phyloP scores from a whole-genome alignment of 2,888 invertebrate species.

The Caenorhabditis sp. region DNA sequence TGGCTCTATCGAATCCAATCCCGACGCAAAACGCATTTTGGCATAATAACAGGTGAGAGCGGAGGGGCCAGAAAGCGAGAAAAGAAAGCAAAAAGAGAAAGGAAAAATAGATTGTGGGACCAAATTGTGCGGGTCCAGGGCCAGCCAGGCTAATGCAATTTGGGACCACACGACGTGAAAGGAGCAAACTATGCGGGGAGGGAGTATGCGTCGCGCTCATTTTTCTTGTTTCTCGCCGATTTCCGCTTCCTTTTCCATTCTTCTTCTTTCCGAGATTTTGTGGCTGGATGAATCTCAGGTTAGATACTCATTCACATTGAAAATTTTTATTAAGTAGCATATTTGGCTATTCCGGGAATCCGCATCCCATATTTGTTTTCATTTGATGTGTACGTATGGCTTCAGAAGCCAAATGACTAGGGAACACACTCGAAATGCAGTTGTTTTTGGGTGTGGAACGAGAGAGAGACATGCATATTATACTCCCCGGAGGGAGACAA shows the following conservation, averaged over 20 bases:
- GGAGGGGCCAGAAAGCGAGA: not conserved
- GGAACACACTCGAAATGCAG: constrained; percentile 28
- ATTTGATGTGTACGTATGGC: not conserved
- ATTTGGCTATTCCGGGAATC: too few relatives aligned
- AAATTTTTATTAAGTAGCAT: too few relatives aligned
- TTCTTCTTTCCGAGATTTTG: not conserved
- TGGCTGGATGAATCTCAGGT: not conserved
- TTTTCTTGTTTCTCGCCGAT: constrained; percentile 5
- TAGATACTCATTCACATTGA: too few relatives aligned
- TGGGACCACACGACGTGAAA: constrained; percentile 30
- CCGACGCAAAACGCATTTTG: constrained; percentile 70
- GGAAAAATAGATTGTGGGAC: not conserved
- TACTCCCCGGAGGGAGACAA: constrained; percentile 20
- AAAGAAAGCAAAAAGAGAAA: not conserved
- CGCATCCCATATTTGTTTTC: not conserved
- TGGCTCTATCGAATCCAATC: constrained; percentile 72
- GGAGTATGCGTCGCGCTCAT: not conserved
- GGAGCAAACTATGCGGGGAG: constrained; percentile 1
- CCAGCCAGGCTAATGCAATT: constrained; percentile 39
- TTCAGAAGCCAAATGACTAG: constrained; percentile 14
- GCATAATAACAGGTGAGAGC: constrained; percentile 46
- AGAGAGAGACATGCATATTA: constrained; percentile 27
- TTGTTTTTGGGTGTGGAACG: constrained; percentile 16
- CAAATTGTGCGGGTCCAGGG: constrained; percentile 22
- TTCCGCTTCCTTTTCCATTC: not conserved